Conservation (phyloP, 2,113 vertebrate species). For the Pelecanoides urinatrix region DNA sequence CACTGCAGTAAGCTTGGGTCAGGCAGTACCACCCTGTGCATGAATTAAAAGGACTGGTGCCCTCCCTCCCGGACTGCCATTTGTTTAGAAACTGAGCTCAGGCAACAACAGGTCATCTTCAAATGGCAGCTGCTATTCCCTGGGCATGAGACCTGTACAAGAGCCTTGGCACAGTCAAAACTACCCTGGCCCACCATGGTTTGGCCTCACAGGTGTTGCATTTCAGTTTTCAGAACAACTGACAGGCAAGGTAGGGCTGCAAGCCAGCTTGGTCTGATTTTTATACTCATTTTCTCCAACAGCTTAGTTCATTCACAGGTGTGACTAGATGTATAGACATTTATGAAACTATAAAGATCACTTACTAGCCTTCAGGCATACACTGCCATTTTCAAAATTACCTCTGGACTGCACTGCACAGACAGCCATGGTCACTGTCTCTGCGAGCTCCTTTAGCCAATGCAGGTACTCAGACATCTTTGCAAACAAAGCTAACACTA, state of each 20-base stretch:
- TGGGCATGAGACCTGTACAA: neutral
- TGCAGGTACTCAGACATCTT: too few species aligned
- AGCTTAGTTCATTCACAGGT: neutral
- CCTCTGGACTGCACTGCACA: neutral
- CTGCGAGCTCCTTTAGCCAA: too few species aligned
- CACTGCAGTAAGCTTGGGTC: neutral
- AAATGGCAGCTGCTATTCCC: neutral
- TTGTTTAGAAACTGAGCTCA: neutral
- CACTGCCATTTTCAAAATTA: neutral
- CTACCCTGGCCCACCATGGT: neutral
- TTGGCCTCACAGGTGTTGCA: neutral
- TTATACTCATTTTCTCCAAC: neutral
- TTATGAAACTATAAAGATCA: neutral
- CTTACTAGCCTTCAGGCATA: neutral
- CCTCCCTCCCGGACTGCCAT: neutral
- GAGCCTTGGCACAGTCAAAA: neutral
- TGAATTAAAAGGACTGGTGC: neutral
- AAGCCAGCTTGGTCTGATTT: neutral
- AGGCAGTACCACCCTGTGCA: neutral
- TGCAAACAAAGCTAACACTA: too few species aligned
- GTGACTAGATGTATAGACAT: neutral
- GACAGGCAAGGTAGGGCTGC: neutral
- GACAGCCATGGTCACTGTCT: too few species aligned
- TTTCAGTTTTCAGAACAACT: neutral
- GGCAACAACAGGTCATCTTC: neutral